These are phyloP conservation scores for Bimastos eiseni DNA, from an alignment of 2,888 invertebrate genomes.

Conservation along the genomic window DNA sequence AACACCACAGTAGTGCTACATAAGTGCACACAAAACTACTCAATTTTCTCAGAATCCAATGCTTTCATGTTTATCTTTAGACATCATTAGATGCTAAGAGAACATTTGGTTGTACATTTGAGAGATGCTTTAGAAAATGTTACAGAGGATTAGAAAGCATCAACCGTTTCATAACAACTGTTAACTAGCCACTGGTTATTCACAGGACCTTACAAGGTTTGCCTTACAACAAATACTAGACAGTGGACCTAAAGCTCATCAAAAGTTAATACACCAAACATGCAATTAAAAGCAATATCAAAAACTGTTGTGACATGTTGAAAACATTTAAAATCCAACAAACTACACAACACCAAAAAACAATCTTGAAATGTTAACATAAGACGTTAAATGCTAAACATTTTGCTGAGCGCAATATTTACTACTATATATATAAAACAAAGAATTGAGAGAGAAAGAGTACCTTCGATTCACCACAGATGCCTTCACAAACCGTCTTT, in stretches of 20 bases:
- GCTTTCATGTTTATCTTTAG: not conserved
- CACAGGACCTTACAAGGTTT: not conserved
- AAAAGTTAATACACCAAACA: not conserved
- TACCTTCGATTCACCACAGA: not conserved
- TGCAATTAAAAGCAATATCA: not conserved
- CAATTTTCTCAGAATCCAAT: not conserved
- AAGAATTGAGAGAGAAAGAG: not conserved
- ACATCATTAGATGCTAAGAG: not conserved
- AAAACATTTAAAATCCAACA: not conserved
- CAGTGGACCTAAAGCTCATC: not conserved
- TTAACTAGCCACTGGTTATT: not conserved
- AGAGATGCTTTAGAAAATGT: no score
- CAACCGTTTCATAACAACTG: no score
- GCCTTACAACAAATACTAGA: not conserved
- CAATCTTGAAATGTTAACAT: no score
- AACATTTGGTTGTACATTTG: no score
- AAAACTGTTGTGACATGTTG: not conserved
- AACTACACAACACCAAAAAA: no score
- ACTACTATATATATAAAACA: not conserved
- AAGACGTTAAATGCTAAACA: no score
- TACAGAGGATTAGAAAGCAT: no score
- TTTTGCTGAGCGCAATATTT: not conserved
- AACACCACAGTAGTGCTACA: not conserved
- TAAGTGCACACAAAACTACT: not conserved
- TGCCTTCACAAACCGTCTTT: conserved; percentile 4